A percentile compares a stretch with the other conserved stretches of the same genome.
These are phyloP conservation scores for Sturnus vulgaris DNA, from an alignment of 2,113 vertebrate genomes.

Conservation along the genomic window DNA sequence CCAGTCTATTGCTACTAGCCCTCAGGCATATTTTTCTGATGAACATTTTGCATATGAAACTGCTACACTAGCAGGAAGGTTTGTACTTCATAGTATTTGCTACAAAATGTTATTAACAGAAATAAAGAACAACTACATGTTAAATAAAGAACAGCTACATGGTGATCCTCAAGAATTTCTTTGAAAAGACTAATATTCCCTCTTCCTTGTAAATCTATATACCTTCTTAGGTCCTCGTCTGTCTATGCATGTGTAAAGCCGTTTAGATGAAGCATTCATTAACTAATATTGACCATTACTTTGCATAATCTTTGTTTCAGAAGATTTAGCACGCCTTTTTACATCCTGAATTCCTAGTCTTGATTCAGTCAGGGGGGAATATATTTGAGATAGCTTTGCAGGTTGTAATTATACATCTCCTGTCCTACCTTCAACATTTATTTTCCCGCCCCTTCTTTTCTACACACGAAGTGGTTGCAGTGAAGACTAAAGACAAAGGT, in stretches of 20 bases:
- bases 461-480: neutral
- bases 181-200: neutral
- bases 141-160: neutral
- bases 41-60: neutral
- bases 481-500: neutral
- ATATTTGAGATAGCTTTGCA: neutral
- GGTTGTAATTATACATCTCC: neutral
- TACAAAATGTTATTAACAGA: neutral
- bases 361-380: neutral
- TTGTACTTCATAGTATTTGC: neutral
- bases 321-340: neutral
- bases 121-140: neutral
- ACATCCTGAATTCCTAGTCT: neutral
- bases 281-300: neutral
- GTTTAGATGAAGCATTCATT: neutral
- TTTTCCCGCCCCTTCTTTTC: neutral
- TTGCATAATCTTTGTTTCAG: neutral
- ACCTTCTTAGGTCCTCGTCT: neutral
- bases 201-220: neutral
- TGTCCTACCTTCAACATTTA: neutral
- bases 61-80: neutral
- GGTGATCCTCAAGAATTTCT: neutral
- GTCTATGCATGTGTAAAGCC: neutral
- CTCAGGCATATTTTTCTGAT: neutral
- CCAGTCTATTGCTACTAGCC: neutral